Evolutionary conservation across 2,797 vertebrate genomes (phyloP).

Genomic region (Tachyglossus aculeatus): DNA sequence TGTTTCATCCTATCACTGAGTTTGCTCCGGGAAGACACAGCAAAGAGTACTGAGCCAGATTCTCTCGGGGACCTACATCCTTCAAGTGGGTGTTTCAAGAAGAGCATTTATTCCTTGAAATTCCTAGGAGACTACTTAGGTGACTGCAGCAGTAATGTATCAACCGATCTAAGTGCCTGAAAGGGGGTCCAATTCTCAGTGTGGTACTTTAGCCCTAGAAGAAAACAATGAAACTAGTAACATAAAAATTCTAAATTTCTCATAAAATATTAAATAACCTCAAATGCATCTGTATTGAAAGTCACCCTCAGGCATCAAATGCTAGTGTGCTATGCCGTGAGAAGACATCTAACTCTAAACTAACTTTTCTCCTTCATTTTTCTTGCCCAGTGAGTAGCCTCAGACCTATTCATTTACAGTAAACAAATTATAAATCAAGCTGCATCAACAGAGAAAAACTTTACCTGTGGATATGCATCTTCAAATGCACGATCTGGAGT

Average conservation of each 20-base stretch:
- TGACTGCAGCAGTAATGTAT: too few relatives aligned
- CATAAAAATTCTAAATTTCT: neutral
- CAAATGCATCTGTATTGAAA: neutral
- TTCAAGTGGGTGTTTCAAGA: too few relatives aligned
- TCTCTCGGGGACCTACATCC: too few relatives aligned
- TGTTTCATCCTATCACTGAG: too few relatives aligned
- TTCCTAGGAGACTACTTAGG: too few relatives aligned
- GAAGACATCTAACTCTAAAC: neutral
- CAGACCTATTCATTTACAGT: neutral
- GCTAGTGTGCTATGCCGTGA: neutral
- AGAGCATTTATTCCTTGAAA: too few relatives aligned
- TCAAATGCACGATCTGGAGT: conserved; percentile 96
- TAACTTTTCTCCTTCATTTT: neutral
- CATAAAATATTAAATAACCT: neutral
- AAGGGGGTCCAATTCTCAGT: too few relatives aligned
- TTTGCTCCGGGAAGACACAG: too few relatives aligned
- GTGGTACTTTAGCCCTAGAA: too few relatives aligned
- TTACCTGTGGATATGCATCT: conserved; percentile 93
- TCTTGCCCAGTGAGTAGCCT: neutral
- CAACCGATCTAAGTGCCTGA: too few relatives aligned
- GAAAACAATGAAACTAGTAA: neutral
- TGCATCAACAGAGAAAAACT: neutral
- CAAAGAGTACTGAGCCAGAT: too few relatives aligned
- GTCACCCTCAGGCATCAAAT: neutral
- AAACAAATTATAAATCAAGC: neutral